A percentile compares a stretch with the other conserved stretches of the same genome.
phyloP scores from a whole-genome alignment of 2,888 invertebrate genomes.

The Esperia sulphurella region DNA sequence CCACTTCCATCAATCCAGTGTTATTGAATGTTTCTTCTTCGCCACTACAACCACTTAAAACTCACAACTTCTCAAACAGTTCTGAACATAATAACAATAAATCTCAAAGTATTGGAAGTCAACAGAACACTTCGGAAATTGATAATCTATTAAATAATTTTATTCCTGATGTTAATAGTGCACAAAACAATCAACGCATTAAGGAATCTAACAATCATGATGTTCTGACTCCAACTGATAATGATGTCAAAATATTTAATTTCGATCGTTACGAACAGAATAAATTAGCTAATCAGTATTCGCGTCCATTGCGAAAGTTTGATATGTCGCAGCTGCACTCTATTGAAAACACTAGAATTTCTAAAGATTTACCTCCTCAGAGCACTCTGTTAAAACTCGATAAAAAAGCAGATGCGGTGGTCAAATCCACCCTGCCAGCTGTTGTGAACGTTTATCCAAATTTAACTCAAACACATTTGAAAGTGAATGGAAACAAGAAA shows the following conservation, averaged over 20 bases:
- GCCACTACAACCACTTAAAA: slow-evolving; percentile 69
- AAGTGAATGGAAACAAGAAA: slow-evolving; percentile 66
- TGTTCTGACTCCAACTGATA: slow-evolving; percentile 41
- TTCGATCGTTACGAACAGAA: slow-evolving; percentile 75
- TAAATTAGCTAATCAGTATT: slow-evolving; percentile 52
- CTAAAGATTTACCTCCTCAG: slow-evolving; percentile 64
- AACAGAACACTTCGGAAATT: slow-evolving; percentile 54
- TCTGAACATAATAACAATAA: slow-evolving; percentile 58
- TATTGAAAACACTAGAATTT: slow-evolving; percentile 69
- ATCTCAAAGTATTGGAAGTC: slow-evolving; percentile 55
- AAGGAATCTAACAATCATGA: slow-evolving; percentile 34
- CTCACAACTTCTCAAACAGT: slow-evolving; percentile 63
- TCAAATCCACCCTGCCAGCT: slow-evolving; percentile 51
- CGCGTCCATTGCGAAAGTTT: slow-evolving; percentile 61
- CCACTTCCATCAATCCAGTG: slow-evolving; percentile 59
- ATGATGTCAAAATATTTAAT: slow-evolving; percentile 72
- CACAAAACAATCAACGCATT: slow-evolving; percentile 38
- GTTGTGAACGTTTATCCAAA: slow-evolving; percentile 72
- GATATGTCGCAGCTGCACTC: slow-evolving; percentile 70
- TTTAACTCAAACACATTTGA: slow-evolving; percentile 69
- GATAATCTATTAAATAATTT: slow-evolving; percentile 65
- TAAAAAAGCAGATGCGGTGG: slow-evolving; percentile 39
- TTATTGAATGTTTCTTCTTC: slow-evolving; percentile 69
- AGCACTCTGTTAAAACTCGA: slow-evolving; percentile 34
- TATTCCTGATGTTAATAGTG: slow-evolving; percentile 38